Percentiles rank a stretch among this genome's conserved stretches.
Evolutionary conservation across 2,113 vertebrate species (phyloP).

Genomic region (Halcyon malimbica): DNA sequence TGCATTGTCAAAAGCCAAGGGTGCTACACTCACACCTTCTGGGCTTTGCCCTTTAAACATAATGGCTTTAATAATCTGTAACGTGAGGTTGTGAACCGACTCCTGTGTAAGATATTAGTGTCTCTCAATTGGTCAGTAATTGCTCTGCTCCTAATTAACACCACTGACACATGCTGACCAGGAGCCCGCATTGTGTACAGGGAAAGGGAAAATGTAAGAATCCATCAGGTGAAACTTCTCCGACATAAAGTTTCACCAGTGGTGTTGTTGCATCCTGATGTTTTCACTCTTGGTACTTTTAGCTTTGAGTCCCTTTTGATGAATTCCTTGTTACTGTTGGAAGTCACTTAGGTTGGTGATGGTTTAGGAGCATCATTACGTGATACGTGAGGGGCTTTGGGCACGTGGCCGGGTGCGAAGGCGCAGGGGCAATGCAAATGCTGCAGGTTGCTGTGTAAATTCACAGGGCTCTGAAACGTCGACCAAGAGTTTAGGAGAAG

Average conservation of each 20-base stretch:
- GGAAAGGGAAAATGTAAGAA: background rate
- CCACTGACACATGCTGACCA: background rate
- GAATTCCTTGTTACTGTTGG: background rate
- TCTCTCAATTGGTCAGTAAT: background rate
- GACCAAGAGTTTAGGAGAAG: background rate
- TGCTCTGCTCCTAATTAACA: background rate
- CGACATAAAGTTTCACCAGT: background rate
- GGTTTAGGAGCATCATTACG: rapidly evolving
- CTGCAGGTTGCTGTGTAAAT: background rate
- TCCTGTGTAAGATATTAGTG: background rate
- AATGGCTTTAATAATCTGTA: background rate
- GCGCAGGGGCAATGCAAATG: background rate
- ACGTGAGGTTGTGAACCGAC: background rate
- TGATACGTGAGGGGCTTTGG: rapidly evolving
- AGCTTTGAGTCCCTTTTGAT: background rate
- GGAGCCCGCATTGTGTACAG: rapidly evolving
- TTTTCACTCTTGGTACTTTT: background rate
- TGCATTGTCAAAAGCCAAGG: background rate
- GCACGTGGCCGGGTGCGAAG: rapidly evolving
- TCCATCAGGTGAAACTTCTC: background rate
- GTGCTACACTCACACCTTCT: background rate
- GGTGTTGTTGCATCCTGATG: rapidly evolving
- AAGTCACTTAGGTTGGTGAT: background rate
- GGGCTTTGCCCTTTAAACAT: background rate
- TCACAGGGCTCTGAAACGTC: background rate